A percentile compares a stretch with the other conserved stretches of the same genome.
Conservation (phyloP, 2,888 invertebrate species). For the Plagiodera versicolora region DNA sequence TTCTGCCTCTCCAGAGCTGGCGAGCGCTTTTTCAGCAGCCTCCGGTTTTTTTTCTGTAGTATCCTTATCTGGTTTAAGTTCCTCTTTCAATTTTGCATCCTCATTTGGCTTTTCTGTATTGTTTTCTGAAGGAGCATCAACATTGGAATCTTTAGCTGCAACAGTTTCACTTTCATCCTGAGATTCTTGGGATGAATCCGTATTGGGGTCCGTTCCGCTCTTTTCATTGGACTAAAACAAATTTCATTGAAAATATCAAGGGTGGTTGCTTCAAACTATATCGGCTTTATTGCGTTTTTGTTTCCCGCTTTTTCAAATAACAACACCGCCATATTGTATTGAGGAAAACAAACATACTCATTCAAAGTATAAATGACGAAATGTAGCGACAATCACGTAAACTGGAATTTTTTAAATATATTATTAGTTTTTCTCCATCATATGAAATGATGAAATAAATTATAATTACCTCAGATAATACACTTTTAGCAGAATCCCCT, state of each 20-base stretch:
- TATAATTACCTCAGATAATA: constrained; percentile 48
- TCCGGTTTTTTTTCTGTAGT: constrained; percentile 6
- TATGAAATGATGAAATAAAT: constrained; percentile 1
- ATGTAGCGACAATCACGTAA: not conserved
- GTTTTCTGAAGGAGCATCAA: constrained; percentile 30
- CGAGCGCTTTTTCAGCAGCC: not conserved
- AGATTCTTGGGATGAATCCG: constrained; percentile 46
- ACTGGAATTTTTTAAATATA: not conserved
- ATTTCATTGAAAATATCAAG: not conserved
- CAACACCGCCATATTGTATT: constrained; percentile 55
- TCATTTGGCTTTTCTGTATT: constrained; percentile 39
- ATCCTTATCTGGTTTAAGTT: constrained; percentile 23
- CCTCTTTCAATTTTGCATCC: constrained; percentile 28
- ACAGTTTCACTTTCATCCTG: constrained; percentile 37
- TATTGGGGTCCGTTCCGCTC: constrained; percentile 41
- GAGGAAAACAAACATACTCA: constrained; percentile 17
- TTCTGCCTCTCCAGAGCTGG: constrained; percentile 19
- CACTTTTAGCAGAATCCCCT: constrained; percentile 54
- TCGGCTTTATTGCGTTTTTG: constrained; percentile 20
- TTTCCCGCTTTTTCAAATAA: constrained; percentile 55
- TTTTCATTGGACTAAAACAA: constrained; percentile 41
- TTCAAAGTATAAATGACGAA: not conserved
- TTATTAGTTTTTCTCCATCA: not conserved
- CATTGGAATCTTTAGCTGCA: constrained; percentile 24
- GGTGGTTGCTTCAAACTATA: not conserved